These are phyloP conservation scores for Campylomormyrus numenius DNA, from an alignment of 2,113 vertebrate species.

Conservation along the genomic window DNA sequence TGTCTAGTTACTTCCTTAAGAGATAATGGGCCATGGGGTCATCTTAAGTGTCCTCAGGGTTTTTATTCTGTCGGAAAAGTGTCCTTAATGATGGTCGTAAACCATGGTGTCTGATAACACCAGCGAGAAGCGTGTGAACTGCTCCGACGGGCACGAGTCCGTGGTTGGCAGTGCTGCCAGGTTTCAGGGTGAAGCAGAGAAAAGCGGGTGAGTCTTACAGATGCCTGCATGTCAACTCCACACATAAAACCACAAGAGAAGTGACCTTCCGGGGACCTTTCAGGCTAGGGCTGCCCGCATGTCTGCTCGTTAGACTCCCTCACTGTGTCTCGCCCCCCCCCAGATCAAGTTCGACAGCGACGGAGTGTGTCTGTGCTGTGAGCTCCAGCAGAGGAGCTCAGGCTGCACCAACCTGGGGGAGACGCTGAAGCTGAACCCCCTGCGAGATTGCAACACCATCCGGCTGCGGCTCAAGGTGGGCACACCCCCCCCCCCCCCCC, in stretches of 20 bases:
- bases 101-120: background rate
- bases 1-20: background rate
- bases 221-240: background rate
- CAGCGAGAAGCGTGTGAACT: background rate
- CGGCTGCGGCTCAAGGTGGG: conserved; percentile 85
- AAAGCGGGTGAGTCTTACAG: background rate
- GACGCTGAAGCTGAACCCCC: conserved; percentile 87
- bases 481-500: no score
- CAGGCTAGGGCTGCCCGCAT: background rate
- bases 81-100: background rate
- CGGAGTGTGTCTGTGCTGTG: conserved; percentile 94
- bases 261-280: background rate
- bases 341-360: conserved; percentile 88
- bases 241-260: background rate
- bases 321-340: conserved; percentile 10
- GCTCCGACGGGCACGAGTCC: background rate
- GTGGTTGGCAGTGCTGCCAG: background rate
- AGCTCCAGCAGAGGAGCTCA: conserved; percentile 79
- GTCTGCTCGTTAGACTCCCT: background rate
- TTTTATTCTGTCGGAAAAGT: background rate
- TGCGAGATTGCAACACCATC: conserved; percentile 85
- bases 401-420: conserved; percentile 93
- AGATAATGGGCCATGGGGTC: background rate
- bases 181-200: background rate
- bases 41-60: background rate